Evolutionary conservation across 2,797 vertebrate genomes (phyloP).

Genomic region (Sebastes trivittatus): DNA sequence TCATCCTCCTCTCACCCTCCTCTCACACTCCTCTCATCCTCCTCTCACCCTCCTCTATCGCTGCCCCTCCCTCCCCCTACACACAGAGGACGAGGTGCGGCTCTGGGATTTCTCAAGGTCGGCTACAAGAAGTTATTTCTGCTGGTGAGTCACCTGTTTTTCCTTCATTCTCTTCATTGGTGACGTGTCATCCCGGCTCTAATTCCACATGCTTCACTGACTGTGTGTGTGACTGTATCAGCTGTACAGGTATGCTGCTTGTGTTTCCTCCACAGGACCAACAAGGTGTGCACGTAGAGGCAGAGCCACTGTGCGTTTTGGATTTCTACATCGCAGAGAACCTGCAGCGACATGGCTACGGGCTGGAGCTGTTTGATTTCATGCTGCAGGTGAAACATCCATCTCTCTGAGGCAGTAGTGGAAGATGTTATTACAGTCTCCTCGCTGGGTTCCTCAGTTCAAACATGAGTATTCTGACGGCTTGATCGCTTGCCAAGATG

Average conservation of each 20-base stretch:
- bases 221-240: not conserved
- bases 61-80: not conserved
- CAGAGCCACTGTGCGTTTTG: constrained; percentile 90
- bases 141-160: constrained; percentile 81
- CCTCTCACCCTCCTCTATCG: too few relatives aligned
- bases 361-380: constrained; percentile 89
- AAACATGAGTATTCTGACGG: not conserved
- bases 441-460: not conserved
- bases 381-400: constrained; percentile 87
- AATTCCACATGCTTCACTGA: not conserved
- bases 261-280: constrained; percentile 80
- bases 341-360: constrained; percentile 89
- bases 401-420: not conserved
- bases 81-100: constrained; percentile 79
- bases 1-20: not conserved
- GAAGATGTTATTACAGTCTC: not conserved
- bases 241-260: not conserved
- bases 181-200: not conserved
- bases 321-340: constrained; percentile 92
- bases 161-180: not conserved
- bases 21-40: not conserved
- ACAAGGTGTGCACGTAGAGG: constrained; percentile 88
- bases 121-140: constrained; percentile 95
- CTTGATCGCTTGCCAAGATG: not conserved
- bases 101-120: constrained; percentile 91